A percentile compares a stretch with the other conserved stretches of the same genome.
These are phyloP conservation scores for Drosophila quadrilineata DNA, from an alignment of 1,140 invertebrate genomes.

Conservation along the genomic window DNA sequence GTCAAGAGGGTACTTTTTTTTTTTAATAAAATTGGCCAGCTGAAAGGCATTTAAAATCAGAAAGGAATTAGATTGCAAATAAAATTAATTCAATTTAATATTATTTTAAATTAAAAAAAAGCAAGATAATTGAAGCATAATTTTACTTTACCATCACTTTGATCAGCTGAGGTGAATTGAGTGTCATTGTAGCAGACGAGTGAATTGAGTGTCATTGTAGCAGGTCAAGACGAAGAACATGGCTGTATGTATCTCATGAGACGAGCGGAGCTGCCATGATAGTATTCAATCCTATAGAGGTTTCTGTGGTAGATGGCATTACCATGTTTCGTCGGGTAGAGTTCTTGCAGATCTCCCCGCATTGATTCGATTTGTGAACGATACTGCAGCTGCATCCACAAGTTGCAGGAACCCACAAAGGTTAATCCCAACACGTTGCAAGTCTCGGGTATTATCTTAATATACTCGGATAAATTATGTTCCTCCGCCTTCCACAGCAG, in stretches of 20 bases:
- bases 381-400: slow-evolving; percentile 42
- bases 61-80: too few relatives aligned
- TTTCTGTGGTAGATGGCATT: slow-evolving; percentile 9
- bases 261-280: slow-evolving; percentile 20
- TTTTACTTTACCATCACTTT: too few relatives aligned
- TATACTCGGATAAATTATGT: neutral
- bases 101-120: neutral
- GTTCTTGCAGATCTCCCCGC: slow-evolving; percentile 43
- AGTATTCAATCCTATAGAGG: slow-evolving; percentile 40
- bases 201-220: slow-evolving; percentile 47
- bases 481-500: slow-evolving; percentile 13
- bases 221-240: slow-evolving; percentile 48
- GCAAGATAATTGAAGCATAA: too few relatives aligned
- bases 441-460: slow-evolving; percentile 53
- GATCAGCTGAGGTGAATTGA: slow-evolving; percentile 41
- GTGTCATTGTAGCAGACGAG: slow-evolving; percentile 56
- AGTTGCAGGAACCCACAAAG: slow-evolving; percentile 37
- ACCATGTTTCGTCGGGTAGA: too few relatives aligned
- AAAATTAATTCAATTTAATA: neutral
- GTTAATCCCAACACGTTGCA: slow-evolving; percentile 48
- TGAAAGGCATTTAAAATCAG: too few relatives aligned
- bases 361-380: slow-evolving; percentile 34
- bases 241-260: slow-evolving; percentile 47
- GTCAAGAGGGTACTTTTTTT: neutral
- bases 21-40: too few relatives aligned